A percentile compares a stretch with the other conserved stretches of the same genome.
Conservation (phyloP, 2,113 vertebrate genomes). For the Grantiella picta region DNA sequence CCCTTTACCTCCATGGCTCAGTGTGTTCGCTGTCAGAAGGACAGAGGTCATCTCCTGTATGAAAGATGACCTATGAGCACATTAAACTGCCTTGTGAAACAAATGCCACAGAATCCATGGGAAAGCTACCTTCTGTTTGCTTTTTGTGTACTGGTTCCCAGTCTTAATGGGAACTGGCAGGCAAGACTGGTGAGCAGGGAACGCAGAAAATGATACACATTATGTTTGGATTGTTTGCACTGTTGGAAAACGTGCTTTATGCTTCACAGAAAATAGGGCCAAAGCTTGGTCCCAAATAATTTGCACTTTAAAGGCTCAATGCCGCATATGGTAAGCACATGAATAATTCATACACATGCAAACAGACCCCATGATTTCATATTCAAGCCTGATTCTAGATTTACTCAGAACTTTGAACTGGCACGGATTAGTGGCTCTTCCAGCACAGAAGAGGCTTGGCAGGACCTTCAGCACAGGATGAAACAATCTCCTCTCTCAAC, state of each 20-base stretch:
- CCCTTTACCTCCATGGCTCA: background rate
- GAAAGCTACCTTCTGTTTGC: accelerated
- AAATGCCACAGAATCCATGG: background rate
- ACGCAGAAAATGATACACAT: background rate
- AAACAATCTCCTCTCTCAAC: accelerated
- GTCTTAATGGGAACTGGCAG: background rate
- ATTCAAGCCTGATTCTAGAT: background rate
- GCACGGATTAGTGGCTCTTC: background rate
- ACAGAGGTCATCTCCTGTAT: background rate
- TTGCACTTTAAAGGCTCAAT: background rate
- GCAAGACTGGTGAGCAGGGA: background rate
- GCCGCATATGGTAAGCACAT: background rate
- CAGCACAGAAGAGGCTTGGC: background rate
- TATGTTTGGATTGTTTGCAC: background rate
- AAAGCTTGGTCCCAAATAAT: background rate
- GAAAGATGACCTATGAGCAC: background rate
- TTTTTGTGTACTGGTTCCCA: background rate
- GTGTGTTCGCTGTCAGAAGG: background rate
- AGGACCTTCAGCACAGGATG: background rate
- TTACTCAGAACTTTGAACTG: background rate
- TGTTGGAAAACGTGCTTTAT: background rate
- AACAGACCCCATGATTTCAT: background rate
- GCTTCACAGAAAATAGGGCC: background rate
- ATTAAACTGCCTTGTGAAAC: background rate
- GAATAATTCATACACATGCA: background rate